Conservation (phyloP, 92 coral and sea anemone species). For the Heteractis magnifica region DNA sequence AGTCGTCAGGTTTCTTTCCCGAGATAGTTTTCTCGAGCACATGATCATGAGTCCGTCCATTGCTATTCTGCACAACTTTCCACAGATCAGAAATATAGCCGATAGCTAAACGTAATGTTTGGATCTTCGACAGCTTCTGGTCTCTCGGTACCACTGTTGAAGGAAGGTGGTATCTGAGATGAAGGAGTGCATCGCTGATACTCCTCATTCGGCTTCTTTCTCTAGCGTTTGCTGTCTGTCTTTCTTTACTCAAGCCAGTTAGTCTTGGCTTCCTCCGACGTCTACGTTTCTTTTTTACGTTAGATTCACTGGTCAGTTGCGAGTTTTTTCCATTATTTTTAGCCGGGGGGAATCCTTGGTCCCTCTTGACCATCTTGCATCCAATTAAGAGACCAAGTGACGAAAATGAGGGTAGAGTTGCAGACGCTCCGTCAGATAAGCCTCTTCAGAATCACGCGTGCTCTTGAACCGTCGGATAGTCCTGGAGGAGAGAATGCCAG, state of each 20-base stretch:
- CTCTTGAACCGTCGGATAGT: background rate
- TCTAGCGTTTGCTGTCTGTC: constrained; percentile 93
- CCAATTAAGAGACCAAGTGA: background rate
- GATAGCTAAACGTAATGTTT: constrained; percentile 88
- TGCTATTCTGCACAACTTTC: constrained; percentile 63
- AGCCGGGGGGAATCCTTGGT: background rate
- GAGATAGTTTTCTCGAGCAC: background rate
- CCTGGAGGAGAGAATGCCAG: background rate
- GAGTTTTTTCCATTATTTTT: background rate
- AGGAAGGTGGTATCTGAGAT: constrained; percentile 82
- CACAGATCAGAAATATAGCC: constrained; percentile 76
- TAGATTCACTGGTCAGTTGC: background rate
- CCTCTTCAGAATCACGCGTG: background rate
- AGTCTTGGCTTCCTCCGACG: constrained; percentile 86
- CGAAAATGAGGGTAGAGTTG: background rate
- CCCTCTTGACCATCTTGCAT: background rate
- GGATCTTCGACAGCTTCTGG: constrained; percentile 92
- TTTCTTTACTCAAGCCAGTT: constrained; percentile 92
- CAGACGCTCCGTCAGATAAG: background rate
- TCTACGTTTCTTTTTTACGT: constrained; percentile 41
- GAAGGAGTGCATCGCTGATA: constrained; percentile 84
- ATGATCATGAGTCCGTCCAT: constrained; percentile 12
- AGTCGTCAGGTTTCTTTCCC: background rate
- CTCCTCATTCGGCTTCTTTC: constrained; percentile 87
- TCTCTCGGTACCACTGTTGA: constrained; percentile 72